A percentile compares a stretch with the other conserved stretches of the same genome.
These are phyloP conservation scores for Lepidurus couesii DNA, from an alignment of 1,140 invertebrate genomes.

Conservation along the genomic window DNA sequence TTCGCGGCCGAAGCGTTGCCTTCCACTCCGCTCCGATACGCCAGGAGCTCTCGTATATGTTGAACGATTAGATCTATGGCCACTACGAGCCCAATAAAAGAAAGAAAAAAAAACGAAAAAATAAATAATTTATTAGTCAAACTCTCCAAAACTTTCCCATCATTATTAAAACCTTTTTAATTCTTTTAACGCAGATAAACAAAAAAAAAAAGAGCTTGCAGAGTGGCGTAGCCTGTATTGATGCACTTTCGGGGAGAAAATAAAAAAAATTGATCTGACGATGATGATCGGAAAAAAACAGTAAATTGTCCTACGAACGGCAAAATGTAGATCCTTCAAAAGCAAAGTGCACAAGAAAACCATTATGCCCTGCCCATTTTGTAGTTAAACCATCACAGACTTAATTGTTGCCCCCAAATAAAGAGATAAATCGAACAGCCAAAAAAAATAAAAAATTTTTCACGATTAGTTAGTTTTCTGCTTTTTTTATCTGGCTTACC, in stretches of 20 bases:
- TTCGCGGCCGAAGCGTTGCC: constrained; percentile 20
- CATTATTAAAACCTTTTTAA: neutral
- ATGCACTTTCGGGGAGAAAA: no score
- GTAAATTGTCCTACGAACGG: no score
- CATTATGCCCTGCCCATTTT: neutral
- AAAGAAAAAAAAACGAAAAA: constrained; percentile 40
- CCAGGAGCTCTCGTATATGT: constrained; percentile 91
- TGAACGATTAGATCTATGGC: constrained; percentile 98
- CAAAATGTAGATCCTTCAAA: no score
- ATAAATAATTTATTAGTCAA: neutral
- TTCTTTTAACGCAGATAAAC: neutral
- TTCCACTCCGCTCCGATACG: constrained; percentile 30
- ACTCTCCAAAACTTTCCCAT: neutral
- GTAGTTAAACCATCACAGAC: neutral
- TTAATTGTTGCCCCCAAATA: neutral
- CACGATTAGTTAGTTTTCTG: neutral
- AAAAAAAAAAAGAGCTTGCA: no score
- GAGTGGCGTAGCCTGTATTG: no score
- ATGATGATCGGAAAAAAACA: no score
- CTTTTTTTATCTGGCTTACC: neutral
- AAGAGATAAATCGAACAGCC: neutral
- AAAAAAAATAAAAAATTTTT: neutral
- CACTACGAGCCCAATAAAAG: constrained; percentile 69
- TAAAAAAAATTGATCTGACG: no score
- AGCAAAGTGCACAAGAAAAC: neutral